Evolutionary conservation across 2,888 invertebrate genomes (phyloP), one percentile per base, ranked within the genome.

Genomic region (Agriotes lineatus): DNA sequence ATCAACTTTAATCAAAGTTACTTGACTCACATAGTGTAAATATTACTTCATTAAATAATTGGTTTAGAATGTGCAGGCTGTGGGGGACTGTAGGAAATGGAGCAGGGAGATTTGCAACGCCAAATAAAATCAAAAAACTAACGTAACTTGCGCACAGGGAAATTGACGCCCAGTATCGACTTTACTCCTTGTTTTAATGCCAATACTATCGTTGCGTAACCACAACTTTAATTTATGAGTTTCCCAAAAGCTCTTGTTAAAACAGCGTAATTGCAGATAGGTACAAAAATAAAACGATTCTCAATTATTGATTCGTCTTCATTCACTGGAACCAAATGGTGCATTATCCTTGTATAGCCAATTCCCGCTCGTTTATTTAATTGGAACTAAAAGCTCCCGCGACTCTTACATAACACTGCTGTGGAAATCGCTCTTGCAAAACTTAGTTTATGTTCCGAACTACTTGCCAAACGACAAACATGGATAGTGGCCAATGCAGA

Each of bases 1-100:
- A 65, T 65, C 65, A 65, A 65, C 48, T 48, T 30, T 58, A 65
- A 65, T 65, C 65, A 65, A 65, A 65, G 44, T 57, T 58, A 57
- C 25, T 65, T 65, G 45, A 65, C 58, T 57, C 37, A 54, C 54
- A 33, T 12, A 39, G 42, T 19, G 58, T 57, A 45, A 48, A 65
- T 39, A 57, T 48, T 25, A 58, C 39, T 62, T 62, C 42, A 64
- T 65, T 65, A 25, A 65, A 65, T 65, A 65, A 58, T 65, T 48
- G 30, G 33, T 16, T 14, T 64, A 50, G 37, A 45, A 60, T 33
- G 48, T 60, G 45, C 19, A 45, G 18, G 35, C 59, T 57, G 37
- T 35, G 12, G 37, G 56, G 56, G 39, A 20, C 56, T 12, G 39
- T 39, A 20, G 37, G 39, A 56, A 56, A 35, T 56, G 22, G 9